Evolutionary conservation across 2,113 vertebrate species (phyloP).

Genomic region (mouse (Mus musculus)): DNA sequence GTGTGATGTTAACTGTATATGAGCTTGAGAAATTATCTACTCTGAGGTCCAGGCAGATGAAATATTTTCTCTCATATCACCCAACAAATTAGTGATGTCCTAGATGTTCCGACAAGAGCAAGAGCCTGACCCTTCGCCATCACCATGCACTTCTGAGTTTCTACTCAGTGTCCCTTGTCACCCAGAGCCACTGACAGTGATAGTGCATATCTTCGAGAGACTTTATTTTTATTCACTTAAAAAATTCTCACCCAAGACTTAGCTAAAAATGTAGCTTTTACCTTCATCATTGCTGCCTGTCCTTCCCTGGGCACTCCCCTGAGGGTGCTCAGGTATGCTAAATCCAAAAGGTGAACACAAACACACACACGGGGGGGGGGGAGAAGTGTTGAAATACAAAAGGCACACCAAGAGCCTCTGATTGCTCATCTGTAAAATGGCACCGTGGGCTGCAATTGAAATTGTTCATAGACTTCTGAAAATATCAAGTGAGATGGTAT

Average conservation of each 20-base stretch:
- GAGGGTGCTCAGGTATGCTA: background rate
- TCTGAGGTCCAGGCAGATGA: background rate
- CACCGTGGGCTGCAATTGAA: background rate
- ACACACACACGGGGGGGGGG: background rate
- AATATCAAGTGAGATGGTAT: slow-evolving; percentile 31
- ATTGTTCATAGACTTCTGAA: slow-evolving; percentile 12
- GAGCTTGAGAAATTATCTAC: slow-evolving; percentile 13
- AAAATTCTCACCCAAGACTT: background rate
- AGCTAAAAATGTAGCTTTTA: background rate
- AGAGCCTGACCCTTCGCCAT: slow-evolving; percentile 23
- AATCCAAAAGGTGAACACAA: slow-evolving; percentile 14
- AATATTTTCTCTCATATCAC: slow-evolving; percentile 23
- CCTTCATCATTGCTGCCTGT: background rate
- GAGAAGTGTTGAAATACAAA: background rate
- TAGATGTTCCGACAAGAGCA: background rate
- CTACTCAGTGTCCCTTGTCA: slow-evolving; percentile 7
- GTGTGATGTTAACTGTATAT: background rate
- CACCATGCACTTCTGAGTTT: slow-evolving; percentile 38
- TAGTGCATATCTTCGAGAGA: background rate
- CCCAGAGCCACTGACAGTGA: background rate
- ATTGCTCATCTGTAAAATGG: slow-evolving; percentile 42
- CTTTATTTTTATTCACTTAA: slow-evolving; percentile 26
- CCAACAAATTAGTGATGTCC: slow-evolving; percentile 31
- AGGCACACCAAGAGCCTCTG: background rate
- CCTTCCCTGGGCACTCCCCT: background rate